phyloP scores from a whole-genome alignment of 2,888 invertebrate species.

The Calliopum simillimum region DNA sequence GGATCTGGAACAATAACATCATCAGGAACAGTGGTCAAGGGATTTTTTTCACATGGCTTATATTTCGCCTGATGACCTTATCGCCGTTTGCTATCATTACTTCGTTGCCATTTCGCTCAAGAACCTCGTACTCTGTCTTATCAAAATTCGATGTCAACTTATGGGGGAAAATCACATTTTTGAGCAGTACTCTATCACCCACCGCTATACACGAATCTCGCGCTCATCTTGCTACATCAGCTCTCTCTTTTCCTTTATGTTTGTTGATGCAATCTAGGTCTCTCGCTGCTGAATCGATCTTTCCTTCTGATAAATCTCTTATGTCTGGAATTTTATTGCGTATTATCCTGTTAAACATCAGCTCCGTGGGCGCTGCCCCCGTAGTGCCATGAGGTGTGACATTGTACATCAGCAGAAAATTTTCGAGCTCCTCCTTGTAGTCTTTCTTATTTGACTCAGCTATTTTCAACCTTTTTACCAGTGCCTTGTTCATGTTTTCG shows the following conservation, averaged over 20 bases:
- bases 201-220: slow-evolving; percentile 29
- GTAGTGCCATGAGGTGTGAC: slow-evolving; percentile 41
- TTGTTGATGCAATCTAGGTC: slow-evolving; percentile 41
- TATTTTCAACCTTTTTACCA: slow-evolving; percentile 37
- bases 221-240: slow-evolving; percentile 38
- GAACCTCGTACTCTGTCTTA: slow-evolving; percentile 26
- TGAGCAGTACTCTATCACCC: slow-evolving; percentile 39
- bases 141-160: slow-evolving; percentile 38
- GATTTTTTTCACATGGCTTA: slow-evolving; percentile 36
- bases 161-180: slow-evolving; percentile 33
- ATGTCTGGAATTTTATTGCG: slow-evolving; percentile 39
- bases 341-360: slow-evolving; percentile 34
- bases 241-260: slow-evolving; percentile 41
- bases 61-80: slow-evolving; percentile 35
- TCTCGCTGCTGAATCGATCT: slow-evolving; percentile 39
- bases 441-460: slow-evolving; percentile 30
- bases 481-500: slow-evolving; percentile 30
- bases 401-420: slow-evolving; percentile 36
- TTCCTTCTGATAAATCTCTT: slow-evolving; percentile 34
- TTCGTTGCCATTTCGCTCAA: slow-evolving; percentile 34
- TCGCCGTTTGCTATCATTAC: slow-evolving; percentile 22
- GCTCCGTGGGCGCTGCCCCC: slow-evolving; percentile 31
- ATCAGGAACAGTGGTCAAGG: not conserved
- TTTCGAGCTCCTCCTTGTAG: slow-evolving; percentile 36
- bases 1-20: too few species aligned